Base-by-base conservation (phyloP, 2,797 vertebrate genomes). In the Coracias cyanogaster region DNA sequence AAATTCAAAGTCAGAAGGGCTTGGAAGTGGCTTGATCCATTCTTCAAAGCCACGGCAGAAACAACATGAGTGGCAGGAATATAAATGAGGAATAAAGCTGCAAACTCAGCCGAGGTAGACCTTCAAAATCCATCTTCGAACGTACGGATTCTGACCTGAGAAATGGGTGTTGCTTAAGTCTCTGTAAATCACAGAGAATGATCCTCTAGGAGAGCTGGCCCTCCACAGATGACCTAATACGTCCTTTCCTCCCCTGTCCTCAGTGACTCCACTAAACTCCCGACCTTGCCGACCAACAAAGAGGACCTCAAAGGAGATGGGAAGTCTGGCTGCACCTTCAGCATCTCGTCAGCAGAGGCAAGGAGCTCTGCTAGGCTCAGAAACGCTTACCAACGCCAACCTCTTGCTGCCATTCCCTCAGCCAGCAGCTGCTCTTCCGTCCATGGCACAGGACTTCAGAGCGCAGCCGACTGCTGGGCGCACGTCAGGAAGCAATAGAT, bases 81-180 rank as follows among this genome's bases (percentile, higher is more conserved):
- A 64, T 10, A 71, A 80, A 62, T 18, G 64, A 83, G 52, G 69
- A 66, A n/a, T 19, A 67, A 79, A 86, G 57, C 81, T 64, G 41
- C 45, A 39, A 55, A 48, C 37, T 58, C 57, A 49, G 4, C 49
- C 1, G 67, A 35, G n/a, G 51, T 41, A 45, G 46, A 78, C 37
- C 46, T 72, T 65, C 15, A 65, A 88, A 64, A 74, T 39, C 66
- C 61, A 10, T 24, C 57, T 52, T 11, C 48, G 73, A 54, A 24
- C 46, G 76, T 8, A 25, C 57, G 35, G 48, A 3, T 5, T 5
- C 43, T 15, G 52, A 16, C n/a, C 85, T 33, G 26, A 28, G 82
- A 12, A 26, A 19, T 3, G 15, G 6, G 5, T 1, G 3, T 35
- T 77, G 46, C 72, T 51, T 1, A 2, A 29, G 60, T 18, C 0